Percentiles rank a stretch among this genome's conserved stretches.
Conservation (phyloP, 2,888 invertebrate genomes). For the Amiota communis region DNA sequence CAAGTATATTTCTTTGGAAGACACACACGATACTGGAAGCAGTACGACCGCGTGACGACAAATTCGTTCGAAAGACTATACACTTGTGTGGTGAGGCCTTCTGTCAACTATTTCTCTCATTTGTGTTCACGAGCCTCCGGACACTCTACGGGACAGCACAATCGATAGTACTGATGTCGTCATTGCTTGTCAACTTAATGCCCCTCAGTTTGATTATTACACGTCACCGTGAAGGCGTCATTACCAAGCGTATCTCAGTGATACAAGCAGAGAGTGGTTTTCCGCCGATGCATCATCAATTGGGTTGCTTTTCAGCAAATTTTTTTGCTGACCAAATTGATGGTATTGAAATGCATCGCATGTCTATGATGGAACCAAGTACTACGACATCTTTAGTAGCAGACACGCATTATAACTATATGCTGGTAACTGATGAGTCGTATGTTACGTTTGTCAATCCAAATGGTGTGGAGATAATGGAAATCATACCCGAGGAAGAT, state of each 20-base stretch:
- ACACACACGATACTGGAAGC: constrained; percentile 71
- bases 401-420: constrained; percentile 68
- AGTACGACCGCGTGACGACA: constrained; percentile 72
- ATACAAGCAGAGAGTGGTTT: constrained; percentile 68
- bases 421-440: constrained; percentile 69
- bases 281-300: constrained; percentile 60
- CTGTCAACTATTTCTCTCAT: constrained; percentile 71
- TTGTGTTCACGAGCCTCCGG: constrained; percentile 72
- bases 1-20: constrained; percentile 69
- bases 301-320: constrained; percentile 60
- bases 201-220: constrained; percentile 71
- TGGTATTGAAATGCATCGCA: constrained; percentile 66
- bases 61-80: constrained; percentile 71
- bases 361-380: constrained; percentile 39
- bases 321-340: constrained; percentile 69
- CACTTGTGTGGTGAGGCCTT: constrained; percentile 72
- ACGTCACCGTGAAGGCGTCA: constrained; percentile 68
- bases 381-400: constrained; percentile 60
- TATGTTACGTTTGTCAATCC: constrained; percentile 71
- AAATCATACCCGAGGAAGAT: constrained; percentile 73
- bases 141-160: constrained; percentile 72
- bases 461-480: constrained; percentile 73
- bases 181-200: constrained; percentile 70
- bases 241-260: constrained; percentile 69
- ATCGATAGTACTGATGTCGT: constrained; percentile 70